Evolutionary conservation across 2,888 invertebrate genomes (phyloP), one percentile per base, ranked within the genome.

Genomic region (Nemoura dubitans): DNA sequence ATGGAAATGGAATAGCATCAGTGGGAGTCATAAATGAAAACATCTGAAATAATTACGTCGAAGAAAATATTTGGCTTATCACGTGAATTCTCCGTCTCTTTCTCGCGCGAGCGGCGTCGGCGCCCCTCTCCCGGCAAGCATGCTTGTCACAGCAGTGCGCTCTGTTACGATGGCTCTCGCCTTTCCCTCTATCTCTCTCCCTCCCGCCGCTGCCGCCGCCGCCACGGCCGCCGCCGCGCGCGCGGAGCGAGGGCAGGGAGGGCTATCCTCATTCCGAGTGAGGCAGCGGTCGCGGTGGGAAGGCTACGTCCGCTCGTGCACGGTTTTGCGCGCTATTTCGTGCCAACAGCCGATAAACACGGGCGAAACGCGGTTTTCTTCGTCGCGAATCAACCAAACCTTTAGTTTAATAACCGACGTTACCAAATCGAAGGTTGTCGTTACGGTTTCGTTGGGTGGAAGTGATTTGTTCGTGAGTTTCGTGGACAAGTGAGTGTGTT

Each of bases 261-360:
- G 36, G 26, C 84, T n/a, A n/a, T 76, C 84, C 59, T 82, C 87
- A 87, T 85, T 85, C 36, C 81, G 87, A 87, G 85, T 82, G 26
- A 26, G 59, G 59, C 84, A 26, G 59, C 59, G 28, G 84, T 76
- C 29, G 59, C 16, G 84, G 26, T 3, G 27, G 76, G 59, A 84
- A 27, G 28, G 59, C 84, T 84, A 25, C 76, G n/a, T 16, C 59
- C 26, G 10, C 29, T 29, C n/a, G 43, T 25, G 27, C 14, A 1
- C 27, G 21, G 27, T 76, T 27, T 30, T 29, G 81, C 81, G 27
- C 76, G 84, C 30, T 76, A 84, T 76, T 76, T 76, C 84, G 83
- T 83, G 42, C 78, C 27, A 78, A 81, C 16, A 30, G n/a, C 81
- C 26, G 28, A 81, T 81, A 27, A 30, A 28, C n/a, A 28, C 6